Evolutionary conservation across 2,797 vertebrate species (phyloP).

Genomic region (Hyperoplus lanceolatus): DNA sequence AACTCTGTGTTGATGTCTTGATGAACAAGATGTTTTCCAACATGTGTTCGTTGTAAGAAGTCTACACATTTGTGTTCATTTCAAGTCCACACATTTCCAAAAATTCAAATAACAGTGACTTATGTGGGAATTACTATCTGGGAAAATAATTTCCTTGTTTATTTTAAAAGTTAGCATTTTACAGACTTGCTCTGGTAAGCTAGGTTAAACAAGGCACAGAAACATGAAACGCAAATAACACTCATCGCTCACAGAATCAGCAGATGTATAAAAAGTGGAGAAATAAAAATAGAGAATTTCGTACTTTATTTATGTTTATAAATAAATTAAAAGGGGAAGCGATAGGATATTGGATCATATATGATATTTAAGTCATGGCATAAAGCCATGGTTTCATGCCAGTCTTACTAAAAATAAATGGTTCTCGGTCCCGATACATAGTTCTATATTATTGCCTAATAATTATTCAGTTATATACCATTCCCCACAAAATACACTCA

Average conservation of each 20-base stretch:
- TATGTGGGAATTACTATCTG: not conserved
- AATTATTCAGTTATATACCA: no score
- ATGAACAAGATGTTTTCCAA: no score
- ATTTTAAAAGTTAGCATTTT: not conserved
- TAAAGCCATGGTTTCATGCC: not conserved
- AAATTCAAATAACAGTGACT: not conserved
- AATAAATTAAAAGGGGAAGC: not conserved
- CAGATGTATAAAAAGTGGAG: not conserved
- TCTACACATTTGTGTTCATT: not conserved
- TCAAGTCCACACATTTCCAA: not conserved
- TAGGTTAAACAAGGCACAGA: not conserved
- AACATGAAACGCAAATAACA: not conserved
- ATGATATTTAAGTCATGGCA: not conserved
- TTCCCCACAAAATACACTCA: not conserved
- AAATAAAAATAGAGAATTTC: not conserved
- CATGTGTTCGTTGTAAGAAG: no score
- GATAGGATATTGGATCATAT: no score
- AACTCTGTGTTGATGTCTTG: slow-evolving; percentile 26
- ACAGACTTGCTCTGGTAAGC: not conserved
- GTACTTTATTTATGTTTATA: not conserved
- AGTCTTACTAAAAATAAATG: not conserved
- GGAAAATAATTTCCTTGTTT: not conserved
- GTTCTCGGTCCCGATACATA: not conserved
- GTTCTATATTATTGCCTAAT: no score
- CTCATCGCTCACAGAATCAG: not conserved